These are phyloP conservation scores for Harpegnathos saltator DNA, from an alignment of 1,140 invertebrate genomes.

Conservation along the genomic window DNA sequence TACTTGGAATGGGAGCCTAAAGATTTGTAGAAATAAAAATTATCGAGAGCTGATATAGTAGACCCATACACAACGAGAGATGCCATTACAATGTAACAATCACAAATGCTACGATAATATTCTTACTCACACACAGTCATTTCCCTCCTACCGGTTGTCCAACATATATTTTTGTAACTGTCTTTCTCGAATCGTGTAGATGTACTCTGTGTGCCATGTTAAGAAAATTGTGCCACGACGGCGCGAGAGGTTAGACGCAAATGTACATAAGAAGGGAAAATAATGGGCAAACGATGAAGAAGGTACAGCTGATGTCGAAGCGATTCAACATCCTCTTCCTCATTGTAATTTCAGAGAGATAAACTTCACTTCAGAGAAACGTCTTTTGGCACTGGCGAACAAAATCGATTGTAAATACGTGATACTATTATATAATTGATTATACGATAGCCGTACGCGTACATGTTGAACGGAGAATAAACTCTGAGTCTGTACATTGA, in stretches of 20 bases:
- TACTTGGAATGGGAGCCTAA: neutral
- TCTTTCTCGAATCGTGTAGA: conserved; percentile 70
- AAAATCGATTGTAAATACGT: conserved; percentile 77
- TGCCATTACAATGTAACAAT: conserved; percentile 41
- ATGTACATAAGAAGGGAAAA: conserved; percentile 64
- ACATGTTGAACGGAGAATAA: conserved; percentile 77
- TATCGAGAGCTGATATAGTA: conserved; percentile 31
- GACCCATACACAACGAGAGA: conserved; percentile 3
- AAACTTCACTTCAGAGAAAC: conserved; percentile 41
- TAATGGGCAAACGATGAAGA: conserved; percentile 21
- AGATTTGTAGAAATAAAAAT: conserved; percentile 10
- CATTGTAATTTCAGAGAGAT: conserved; percentile 51
- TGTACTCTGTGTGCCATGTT: conserved; percentile 51
- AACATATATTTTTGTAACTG: conserved; percentile 80
- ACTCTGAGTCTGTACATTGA: conserved; percentile 76
- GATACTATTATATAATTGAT: conserved; percentile 61
- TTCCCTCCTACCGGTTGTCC: conserved; percentile 68
- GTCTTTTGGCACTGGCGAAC: conserved; percentile 62
- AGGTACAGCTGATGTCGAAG: conserved; percentile 28
- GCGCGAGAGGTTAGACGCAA: conserved; percentile 54
- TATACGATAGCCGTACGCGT: conserved; percentile 67
- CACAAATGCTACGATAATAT: conserved; percentile 46
- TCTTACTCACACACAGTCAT: conserved; percentile 54
- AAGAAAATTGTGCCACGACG: conserved; percentile 32
- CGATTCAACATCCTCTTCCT: conserved; percentile 39